Evolutionary conservation across 2,888 invertebrate species (phyloP), one percentile per base, ranked within the genome.

Genomic region (Muschampia plurimacula): DNA sequence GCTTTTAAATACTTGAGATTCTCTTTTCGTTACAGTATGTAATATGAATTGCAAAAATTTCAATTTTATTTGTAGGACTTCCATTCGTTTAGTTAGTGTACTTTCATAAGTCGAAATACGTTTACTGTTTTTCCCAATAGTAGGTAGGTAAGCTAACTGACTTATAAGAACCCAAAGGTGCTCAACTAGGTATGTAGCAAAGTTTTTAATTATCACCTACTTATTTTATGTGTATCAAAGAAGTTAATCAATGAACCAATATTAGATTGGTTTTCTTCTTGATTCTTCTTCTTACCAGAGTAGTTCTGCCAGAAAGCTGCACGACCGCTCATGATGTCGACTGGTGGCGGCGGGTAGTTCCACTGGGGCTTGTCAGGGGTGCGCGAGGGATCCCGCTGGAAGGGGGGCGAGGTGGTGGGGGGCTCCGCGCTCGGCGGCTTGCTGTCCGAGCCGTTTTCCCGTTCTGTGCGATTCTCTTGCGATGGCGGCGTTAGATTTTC

Each of bases 281-380:
- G 10, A 2, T 3, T 52, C 7, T 28, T 66, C 1, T 3, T 52
- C 7, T 28, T 66, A 98, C 98, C 98, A 86, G 98, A 98, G 93
- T 98, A 98, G 89, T 98, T 98, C 88, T 98, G 98, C 98, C 98
- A 98, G 92, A 98, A 98, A 60, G 97, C 97, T 65, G 97, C 97
- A 55, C 97, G 97, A 70, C 96, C 97, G 83, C 97, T 96, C 96
- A 98, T 97, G 88, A 98, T 96, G 92, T 98, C 98, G 28, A 94
- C 92, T 22, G 95, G 93, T 57, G 94, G 93, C 63, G 94, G 93
- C 22, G 94, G 93, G 81, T 94, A 93, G 88, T 90, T 93, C 90
- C 95, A 96, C 73, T 96, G 95, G 15, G 93, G 89, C 85, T 94
- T 91, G 79, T 93, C 92, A 1, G 93, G 92, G 39, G 93, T 93